Evolutionary conservation across 1,140 invertebrate species (phyloP), one percentile per base, ranked within the genome.

Genomic region (Drosophila mauritiana): DNA sequence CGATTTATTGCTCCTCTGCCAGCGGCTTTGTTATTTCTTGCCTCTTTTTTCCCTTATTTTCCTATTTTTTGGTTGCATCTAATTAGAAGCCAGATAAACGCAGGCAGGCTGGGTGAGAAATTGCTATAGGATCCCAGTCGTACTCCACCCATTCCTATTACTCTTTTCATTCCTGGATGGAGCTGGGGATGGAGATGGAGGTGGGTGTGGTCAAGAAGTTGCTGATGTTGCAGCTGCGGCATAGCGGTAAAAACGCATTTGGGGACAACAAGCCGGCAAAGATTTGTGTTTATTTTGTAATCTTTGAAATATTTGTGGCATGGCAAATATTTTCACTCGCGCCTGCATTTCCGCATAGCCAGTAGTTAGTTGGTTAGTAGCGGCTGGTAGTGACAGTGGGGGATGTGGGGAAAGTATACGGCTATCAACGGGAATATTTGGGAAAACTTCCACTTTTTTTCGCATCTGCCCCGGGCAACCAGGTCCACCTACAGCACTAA

Each of bases 231-330:
- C 70, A 62, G 63, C 78, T 65, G 68, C 73, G 15, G 62, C 82
- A 59, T 86, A 86, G 83, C 82, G 82, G 82, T 86, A 76, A 67
- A 76, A 46, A 65, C 73, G 67, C 70, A 78, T 64, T 65, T 64
- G 55, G 59, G 65, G 52, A 58, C 73, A 77, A 76, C 62, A 54
- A 46, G 43, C 39, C 45, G 64, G 46, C 51, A 62, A 85, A 86
- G 83, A 86, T 86, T 86, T 86, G 83, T 86, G 84, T 89, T 88
- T 89, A 83, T 88, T 83, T 88, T 80, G 79, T 83, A 89, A 86
- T 86, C 83, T 89, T 80, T 86, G 84, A 86, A 88, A 86, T 86
- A 86, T 86, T 86, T 86, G 84, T 86, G 83, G 84, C 83, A 86
- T 86, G 79, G 76, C 83, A 86, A 86, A 88, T 89, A 86, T 86